Percentiles rank a stretch among this genome's conserved stretches.
Conservation (phyloP, 35 echinoderm and acorn worm species). For the Lytechinus pictus region DNA sequence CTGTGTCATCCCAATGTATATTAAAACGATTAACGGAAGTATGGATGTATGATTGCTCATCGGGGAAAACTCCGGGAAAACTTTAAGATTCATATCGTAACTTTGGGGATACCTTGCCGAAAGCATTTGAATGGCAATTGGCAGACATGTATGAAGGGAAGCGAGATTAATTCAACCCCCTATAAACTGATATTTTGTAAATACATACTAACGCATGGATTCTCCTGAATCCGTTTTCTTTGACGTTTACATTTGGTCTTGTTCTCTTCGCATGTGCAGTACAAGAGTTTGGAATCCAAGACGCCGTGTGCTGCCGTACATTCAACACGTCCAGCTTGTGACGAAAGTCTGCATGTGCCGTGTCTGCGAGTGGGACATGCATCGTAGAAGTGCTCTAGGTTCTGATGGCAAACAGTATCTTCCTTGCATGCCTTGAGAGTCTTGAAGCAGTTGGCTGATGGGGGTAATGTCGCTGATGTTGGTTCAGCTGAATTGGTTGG, state of each 20-base stretch:
- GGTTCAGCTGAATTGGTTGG: not conserved
- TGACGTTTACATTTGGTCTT: not conserved
- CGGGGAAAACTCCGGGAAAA: too few species aligned
- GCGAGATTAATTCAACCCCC: too few species aligned
- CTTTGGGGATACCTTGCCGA: too few species aligned
- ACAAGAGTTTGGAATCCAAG: not conserved
- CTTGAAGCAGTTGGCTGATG: not conserved
- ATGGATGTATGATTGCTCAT: too few species aligned
- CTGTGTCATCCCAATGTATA: too few species aligned
- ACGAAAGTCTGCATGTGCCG: not conserved
- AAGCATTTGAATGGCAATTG: too few species aligned
- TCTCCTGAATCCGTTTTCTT: not conserved
- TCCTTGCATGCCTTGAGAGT: not conserved
- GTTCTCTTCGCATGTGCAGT: slow-evolving; percentile 14
- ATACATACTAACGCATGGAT: not conserved
- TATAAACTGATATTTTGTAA: too few species aligned
- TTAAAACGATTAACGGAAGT: too few species aligned
- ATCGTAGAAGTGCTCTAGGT: not conserved
- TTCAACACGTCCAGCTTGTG: not conserved
- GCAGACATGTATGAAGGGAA: too few species aligned
- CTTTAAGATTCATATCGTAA: too few species aligned
- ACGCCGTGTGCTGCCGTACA: not conserved
- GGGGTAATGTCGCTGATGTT: not conserved
- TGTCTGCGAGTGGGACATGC: not conserved
- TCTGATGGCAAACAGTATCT: not conserved